Conservation (phyloP, 2,113 vertebrate genomes). For the Nematolebias whitei region DNA sequence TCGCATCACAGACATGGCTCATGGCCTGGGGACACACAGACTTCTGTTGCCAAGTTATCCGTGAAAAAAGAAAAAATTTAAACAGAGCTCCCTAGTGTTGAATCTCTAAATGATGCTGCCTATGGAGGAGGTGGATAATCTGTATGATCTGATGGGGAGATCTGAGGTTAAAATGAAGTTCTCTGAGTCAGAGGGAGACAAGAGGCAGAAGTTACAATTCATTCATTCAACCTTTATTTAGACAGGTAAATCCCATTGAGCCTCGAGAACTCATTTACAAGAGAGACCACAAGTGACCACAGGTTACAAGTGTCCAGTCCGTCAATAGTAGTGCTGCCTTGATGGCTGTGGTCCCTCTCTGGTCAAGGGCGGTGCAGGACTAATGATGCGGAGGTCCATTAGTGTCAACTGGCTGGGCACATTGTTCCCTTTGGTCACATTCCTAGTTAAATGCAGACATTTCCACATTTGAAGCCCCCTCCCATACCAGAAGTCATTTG, state of each 20-base stretch:
- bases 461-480: conserved; percentile 57
- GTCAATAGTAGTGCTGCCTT: conserved; percentile 53
- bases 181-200: neutral
- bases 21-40: conserved; percentile 38
- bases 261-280: no score
- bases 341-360: conserved; percentile 53
- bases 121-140: conserved; percentile 36
- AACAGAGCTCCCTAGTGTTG: conserved; percentile 25
- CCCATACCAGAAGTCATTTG: conserved; percentile 64
- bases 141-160: conserved; percentile 24
- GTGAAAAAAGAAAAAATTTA: conserved; percentile 22
- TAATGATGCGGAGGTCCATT: conserved; percentile 74
- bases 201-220: no score
- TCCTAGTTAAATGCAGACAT: conserved; percentile 76
- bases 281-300: no score
- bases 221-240: no score
- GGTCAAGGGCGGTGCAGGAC: conserved; percentile 70
- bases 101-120: conserved; percentile 10
- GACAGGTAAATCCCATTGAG: no score
- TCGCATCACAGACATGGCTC: conserved; percentile 12
- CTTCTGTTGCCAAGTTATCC: conserved; percentile 18
- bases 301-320: conserved; percentile 29
- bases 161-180: conserved; percentile 37
- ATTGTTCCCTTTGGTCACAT: conserved; percentile 77
- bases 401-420: conserved; percentile 73